Evolutionary conservation across 2,113 vertebrate species (phyloP).

Genomic region (Salvelinus namaycush): DNA sequence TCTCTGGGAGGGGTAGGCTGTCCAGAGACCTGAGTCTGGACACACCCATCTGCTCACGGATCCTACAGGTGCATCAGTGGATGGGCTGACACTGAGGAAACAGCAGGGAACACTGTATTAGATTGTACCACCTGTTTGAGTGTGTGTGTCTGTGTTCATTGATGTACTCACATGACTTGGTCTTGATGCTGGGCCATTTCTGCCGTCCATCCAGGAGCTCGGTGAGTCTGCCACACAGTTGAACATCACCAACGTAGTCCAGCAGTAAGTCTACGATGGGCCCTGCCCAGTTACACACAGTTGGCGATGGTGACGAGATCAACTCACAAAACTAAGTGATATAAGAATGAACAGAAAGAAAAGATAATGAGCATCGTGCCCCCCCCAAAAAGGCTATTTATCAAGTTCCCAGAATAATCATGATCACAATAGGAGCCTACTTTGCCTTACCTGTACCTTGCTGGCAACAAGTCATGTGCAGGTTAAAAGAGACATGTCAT

Average conservation of each 20-base stretch:
- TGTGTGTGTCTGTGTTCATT: neutral
- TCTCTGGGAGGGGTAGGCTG: constrained; percentile 84
- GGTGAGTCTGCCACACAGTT: constrained; percentile 83
- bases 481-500: constrained; percentile 40
- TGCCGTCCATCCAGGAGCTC: constrained; percentile 85
- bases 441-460: constrained; percentile 54
- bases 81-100: constrained; percentile 82
- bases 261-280: constrained; percentile 87
- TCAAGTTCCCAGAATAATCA: neutral
- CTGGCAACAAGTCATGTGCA: constrained; percentile 43
- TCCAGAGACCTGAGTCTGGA: constrained; percentile 78
- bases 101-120: neutral
- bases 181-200: constrained; percentile 84
- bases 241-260: constrained; percentile 89
- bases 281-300: constrained; percentile 83
- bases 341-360: neutral
- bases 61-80: constrained; percentile 87
- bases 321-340: constrained; percentile 89
- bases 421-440: neutral
- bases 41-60: constrained; percentile 81
- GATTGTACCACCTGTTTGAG: neutral
- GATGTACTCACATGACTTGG: constrained; percentile 83
- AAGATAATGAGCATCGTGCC: no score
- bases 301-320: constrained; percentile 76
- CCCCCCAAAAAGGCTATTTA: neutral